Evolutionary conservation across 2,888 invertebrate genomes (phyloP), one percentile per base, ranked within the genome.

Genomic region (Andrena minutula): DNA sequence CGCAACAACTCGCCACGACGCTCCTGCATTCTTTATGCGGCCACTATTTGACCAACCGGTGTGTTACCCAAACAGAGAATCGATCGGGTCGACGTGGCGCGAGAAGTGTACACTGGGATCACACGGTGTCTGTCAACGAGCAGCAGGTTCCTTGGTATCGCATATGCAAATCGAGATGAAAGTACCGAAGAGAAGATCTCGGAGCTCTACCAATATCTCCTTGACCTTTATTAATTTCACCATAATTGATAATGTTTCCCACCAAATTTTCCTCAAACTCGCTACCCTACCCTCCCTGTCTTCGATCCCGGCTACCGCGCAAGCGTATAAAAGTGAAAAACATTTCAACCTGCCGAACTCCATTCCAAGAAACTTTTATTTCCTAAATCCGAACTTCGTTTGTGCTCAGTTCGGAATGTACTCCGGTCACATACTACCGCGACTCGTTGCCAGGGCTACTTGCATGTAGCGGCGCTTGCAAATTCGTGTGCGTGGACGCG

Each of bases 71-170:
- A 69, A 51, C 68, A 66, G 49, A 35, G 41, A 30, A 51, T 66
- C 20, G 30, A 58, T 51, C 47, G 3, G 30, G 26, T 61, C 41
- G n/a, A 26, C 61, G 23, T 71, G 23, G 49, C 49, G 56, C 75
- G 56, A 61, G 41, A 41, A 28, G 41, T 28, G 16, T 76, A 51
- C 65, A 51, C 78, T 30, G 58, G 60, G 70, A 51, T 30, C 77
- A 60, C 20, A 26, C 23, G 26, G 26, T 26, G n/a, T 35, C 49
- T 49, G 35, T 71, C 72, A 49, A 70, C 58, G 58, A 41, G 28
- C 35, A 28, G 28, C 69, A 28, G 69, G 2, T 23, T 61, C 20
- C 61, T 41, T 5, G 41, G 41, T 41, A 41, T 41, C 5, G 20
- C 32, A n/a, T 35, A 41, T 16, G 41, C 23, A 61, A 61, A 61